Evolutionary conservation across 1,140 invertebrate species (phyloP).

Genomic region (Trinorchestia longiramus): DNA sequence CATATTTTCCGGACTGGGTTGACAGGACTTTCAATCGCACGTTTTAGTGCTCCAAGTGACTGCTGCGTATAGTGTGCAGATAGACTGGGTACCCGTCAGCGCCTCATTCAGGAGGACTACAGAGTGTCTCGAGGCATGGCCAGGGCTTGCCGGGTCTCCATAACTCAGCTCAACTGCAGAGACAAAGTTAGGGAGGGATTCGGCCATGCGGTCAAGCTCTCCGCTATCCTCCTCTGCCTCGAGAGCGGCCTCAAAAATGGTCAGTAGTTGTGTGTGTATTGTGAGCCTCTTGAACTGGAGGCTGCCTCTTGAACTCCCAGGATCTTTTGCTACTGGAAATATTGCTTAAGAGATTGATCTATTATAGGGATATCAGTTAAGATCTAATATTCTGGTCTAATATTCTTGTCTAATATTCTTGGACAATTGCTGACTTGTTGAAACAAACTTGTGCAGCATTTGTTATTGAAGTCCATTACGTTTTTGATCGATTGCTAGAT

Average conservation of each 20-base stretch:
- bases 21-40: background rate
- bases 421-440: too few relatives aligned
- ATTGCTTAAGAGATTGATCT: background rate
- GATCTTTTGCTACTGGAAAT: background rate
- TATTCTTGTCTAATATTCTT: too few relatives aligned
- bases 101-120: conserved; percentile 91
- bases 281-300: background rate
- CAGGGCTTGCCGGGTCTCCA: conserved; percentile 90
- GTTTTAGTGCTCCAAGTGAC: background rate
- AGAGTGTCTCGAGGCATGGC: conserved; percentile 89
- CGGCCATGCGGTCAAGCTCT: conserved; percentile 86
- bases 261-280: conserved; percentile 23
- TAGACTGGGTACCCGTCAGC: conserved; percentile 86
- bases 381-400: background rate
- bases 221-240: conserved; percentile 92
- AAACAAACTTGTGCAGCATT: too few relatives aligned
- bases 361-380: background rate
- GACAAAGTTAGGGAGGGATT: conserved; percentile 80
- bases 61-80: conserved; percentile 78
- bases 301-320: background rate
- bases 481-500: too few relatives aligned
- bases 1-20: background rate
- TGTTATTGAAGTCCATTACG: too few relatives aligned
- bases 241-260: conserved; percentile 78
- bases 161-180: conserved; percentile 81